Evolutionary conservation across 1,140 invertebrate species (phyloP).

Genomic region (Cydia splendana): DNA sequence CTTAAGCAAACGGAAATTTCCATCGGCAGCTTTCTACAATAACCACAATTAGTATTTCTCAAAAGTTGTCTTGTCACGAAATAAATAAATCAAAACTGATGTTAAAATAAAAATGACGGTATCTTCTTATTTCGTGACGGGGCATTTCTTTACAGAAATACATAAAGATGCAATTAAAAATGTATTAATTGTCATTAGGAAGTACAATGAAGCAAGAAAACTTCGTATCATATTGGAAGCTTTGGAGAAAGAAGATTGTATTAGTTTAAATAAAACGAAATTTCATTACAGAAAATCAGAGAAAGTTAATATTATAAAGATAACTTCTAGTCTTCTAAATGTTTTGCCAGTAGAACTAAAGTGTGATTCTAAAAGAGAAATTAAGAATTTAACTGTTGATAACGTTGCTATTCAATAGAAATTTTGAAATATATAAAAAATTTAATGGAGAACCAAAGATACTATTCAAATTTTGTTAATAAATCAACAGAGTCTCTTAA

Average conservation of each 20-base stretch:
- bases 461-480: background rate
- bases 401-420: too few species aligned
- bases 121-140: background rate
- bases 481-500: background rate
- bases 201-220: background rate
- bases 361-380: too few species aligned
- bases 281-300: background rate
- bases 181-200: background rate
- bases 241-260: background rate
- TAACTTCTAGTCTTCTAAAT: too few species aligned
- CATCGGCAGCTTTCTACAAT: background rate
- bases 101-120: background rate
- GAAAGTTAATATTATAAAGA: too few species aligned
- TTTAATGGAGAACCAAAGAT: background rate
- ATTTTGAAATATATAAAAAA: background rate
- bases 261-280: background rate
- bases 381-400: too few species aligned
- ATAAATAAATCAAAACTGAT: background rate
- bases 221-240: background rate
- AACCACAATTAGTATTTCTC: background rate
- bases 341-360: too few species aligned
- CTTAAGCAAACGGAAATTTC: background rate
- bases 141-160: background rate
- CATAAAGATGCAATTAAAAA: background rate
- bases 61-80: slow-evolving; percentile 2